A percentile compares a stretch with the other conserved stretches of the same genome.
phyloP scores from a whole-genome alignment of 1,140 invertebrate genomes.

The Cataglyphis hispanica region DNA sequence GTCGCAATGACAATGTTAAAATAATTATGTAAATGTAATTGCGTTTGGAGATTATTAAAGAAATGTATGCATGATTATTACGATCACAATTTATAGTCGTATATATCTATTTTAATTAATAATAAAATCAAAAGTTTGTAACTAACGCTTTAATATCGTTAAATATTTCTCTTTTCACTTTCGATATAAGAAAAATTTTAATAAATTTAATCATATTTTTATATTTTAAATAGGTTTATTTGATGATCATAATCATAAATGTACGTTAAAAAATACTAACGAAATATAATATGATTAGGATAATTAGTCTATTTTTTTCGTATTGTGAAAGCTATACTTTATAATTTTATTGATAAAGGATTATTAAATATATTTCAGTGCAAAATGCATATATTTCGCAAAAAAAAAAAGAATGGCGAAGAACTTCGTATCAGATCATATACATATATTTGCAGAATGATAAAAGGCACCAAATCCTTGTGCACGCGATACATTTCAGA shows the following conservation, averaged over 20 bases:
- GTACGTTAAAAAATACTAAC: not conserved
- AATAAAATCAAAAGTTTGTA: not conserved
- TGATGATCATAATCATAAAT: not conserved
- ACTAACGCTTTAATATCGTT: too few species aligned
- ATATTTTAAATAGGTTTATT: constrained; percentile 29
- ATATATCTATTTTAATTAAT: not conserved
- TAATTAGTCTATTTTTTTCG: not conserved
- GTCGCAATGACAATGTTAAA: not conserved
- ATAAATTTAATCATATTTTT: not conserved
- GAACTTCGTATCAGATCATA: not conserved
- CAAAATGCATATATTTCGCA: not conserved
- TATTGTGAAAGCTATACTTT: not conserved
- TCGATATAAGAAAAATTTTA: not conserved
- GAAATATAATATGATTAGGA: not conserved
- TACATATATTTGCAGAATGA: not conserved
- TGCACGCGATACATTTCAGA: constrained; percentile 36
- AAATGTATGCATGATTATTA: not conserved
- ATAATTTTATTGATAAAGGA: not conserved
- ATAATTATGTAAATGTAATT: constrained; percentile 3
- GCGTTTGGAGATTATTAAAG: not conserved
- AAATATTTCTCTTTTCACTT: not conserved
- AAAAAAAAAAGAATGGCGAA: not conserved
- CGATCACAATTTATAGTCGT: not conserved
- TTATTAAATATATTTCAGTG: constrained; percentile 16
- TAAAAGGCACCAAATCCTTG: constrained; percentile 23